Evolutionary conservation across 2,797 vertebrate genomes (phyloP).

Genomic region (Borostomias antarcticus): DNA sequence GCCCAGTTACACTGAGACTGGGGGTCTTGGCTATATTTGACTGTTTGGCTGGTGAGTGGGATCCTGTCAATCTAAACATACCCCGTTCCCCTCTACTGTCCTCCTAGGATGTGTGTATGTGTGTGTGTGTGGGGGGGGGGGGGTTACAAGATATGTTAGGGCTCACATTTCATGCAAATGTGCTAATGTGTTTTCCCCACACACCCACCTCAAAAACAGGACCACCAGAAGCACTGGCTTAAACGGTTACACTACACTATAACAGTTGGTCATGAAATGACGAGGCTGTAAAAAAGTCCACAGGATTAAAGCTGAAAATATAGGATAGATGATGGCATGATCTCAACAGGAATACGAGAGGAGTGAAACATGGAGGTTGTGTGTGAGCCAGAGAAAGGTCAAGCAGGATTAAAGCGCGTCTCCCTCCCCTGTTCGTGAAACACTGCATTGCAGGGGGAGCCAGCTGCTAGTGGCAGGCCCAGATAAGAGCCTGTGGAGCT

Average conservation of each 20-base stretch:
- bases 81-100: conserved; percentile 3
- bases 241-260: background rate
- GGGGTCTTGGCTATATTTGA: conserved; percentile 38
- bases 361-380: conserved; percentile 25
- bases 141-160: conserved; percentile 36
- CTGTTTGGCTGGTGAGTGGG: conserved; percentile 1
- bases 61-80: conserved; percentile 7
- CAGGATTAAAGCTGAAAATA: conserved; percentile 1
- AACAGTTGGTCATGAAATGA: background rate
- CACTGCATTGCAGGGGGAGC: conserved; percentile 73
- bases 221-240: background rate
- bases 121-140: too few relatives aligned
- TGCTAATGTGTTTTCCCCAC: conserved; percentile 25
- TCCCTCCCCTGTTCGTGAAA: conserved; percentile 59
- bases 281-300: background rate
- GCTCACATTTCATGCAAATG: conserved; percentile 36
- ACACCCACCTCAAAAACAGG: background rate
- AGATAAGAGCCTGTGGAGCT: conserved; percentile 65
- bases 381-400: conserved; percentile 56
- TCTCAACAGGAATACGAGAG: conserved; percentile 30
- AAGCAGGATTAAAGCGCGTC: conserved; percentile 55
- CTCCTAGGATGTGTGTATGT: too few relatives aligned
- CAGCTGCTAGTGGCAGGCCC: conserved; percentile 63
- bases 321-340: conserved; percentile 7
- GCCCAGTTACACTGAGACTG: conserved; percentile 11